These are phyloP conservation scores for Dasysyrphus albostriatus DNA, from an alignment of 2,888 invertebrate genomes.

Conservation along the genomic window DNA sequence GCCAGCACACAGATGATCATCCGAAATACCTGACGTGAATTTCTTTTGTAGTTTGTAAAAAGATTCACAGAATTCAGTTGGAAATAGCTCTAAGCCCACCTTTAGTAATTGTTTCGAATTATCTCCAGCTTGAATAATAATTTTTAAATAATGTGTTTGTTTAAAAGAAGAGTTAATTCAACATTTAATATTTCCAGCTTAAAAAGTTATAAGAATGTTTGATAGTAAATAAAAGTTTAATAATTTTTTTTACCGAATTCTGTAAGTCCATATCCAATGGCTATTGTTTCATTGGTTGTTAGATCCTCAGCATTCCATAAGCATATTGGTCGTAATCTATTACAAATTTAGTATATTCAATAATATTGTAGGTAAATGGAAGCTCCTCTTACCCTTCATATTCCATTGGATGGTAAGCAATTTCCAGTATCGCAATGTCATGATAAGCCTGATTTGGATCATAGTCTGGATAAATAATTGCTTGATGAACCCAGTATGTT, in stretches of 20 bases:
- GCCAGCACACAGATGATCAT: constrained; percentile 79
- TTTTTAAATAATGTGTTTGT: not conserved
- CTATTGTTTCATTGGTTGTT: not conserved
- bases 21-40: constrained; percentile 73
- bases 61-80: not conserved
- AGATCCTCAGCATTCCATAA: constrained; percentile 15
- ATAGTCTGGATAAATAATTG: constrained; percentile 37
- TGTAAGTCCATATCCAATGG: constrained; percentile 49
- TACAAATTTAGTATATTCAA: not conserved
- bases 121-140: constrained; percentile 7
- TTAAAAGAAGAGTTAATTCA: too few relatives aligned
- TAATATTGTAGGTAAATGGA: too few relatives aligned
- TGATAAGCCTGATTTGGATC: constrained; percentile 30
- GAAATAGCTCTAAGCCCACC: constrained; percentile 13
- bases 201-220: too few relatives aligned
- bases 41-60: constrained; percentile 25
- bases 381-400: not conserved
- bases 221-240: too few relatives aligned
- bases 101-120: constrained; percentile 9
- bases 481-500: not conserved
- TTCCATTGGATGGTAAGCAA: not conserved
- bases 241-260: constrained; percentile 7
- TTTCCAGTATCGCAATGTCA: constrained; percentile 55
- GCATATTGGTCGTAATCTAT: not conserved
- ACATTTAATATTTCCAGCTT: too few relatives aligned